Conservation (phyloP, 2,888 invertebrate genomes). For the Diarsia rubi region DNA sequence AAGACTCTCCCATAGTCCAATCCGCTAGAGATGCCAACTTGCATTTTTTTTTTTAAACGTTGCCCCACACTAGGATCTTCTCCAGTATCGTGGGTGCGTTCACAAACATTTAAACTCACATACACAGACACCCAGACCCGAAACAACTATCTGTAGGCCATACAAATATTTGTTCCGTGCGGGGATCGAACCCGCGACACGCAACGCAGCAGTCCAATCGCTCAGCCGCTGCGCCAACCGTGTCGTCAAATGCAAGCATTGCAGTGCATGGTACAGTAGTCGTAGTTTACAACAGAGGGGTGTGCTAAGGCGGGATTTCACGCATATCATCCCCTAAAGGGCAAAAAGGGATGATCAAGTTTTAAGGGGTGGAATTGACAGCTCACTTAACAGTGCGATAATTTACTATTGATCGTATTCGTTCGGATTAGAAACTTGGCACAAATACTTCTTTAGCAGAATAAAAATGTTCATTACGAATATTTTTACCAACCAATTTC, state of each 20-base stretch:
- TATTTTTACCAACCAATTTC: neutral
- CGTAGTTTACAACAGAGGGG: neutral
- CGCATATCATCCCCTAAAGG: neutral
- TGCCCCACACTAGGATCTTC: no score
- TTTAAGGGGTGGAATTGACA: neutral
- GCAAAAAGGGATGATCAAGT: neutral
- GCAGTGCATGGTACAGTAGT: neutral
- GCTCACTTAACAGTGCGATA: neutral
- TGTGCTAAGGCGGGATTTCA: neutral
- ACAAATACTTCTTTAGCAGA: neutral
- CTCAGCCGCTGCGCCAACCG: no score
- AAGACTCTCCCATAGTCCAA: neutral
- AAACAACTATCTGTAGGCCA: no score
- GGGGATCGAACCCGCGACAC: no score
- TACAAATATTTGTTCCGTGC: no score
- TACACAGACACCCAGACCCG: no score
- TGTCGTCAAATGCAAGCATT: no score
- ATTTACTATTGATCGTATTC: neutral
- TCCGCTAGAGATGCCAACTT: neutral
- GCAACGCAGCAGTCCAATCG: no score
- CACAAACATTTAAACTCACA: no score
- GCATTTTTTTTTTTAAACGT: no score
- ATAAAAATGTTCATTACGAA: neutral
- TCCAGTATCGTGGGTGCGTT: no score
- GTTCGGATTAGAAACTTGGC: neutral